A percentile compares a stretch with the other conserved stretches of the same genome.
These are phyloP conservation scores for Nebria brevicollis DNA, from an alignment of 2,888 invertebrate species.

Conservation along the genomic window DNA sequence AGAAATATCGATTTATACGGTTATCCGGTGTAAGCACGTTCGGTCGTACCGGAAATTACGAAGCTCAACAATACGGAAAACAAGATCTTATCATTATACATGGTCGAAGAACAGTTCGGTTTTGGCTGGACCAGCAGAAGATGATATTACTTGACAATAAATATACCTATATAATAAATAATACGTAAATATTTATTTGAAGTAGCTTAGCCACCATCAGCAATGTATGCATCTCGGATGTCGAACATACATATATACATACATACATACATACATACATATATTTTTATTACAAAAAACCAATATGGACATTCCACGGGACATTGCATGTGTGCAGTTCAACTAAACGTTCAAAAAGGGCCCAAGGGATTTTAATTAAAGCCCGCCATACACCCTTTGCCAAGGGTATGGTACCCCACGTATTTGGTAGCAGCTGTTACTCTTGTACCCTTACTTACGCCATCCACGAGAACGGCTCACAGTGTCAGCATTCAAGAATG, in stretches of 20 bases:
- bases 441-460: constrained; percentile 5
- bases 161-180: too few relatives aligned
- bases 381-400: constrained; percentile 50
- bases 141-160: too few relatives aligned
- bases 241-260: too few relatives aligned
- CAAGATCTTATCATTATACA: constrained; percentile 10
- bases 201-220: too few relatives aligned
- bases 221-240: too few relatives aligned
- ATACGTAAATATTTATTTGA: too few relatives aligned
- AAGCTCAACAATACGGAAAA: constrained; percentile 25
- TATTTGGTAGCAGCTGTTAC: constrained; percentile 38
- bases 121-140: background rate
- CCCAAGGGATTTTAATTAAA: constrained; percentile 64
- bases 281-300: background rate
- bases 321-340: constrained; percentile 6
- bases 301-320: constrained; percentile 13
- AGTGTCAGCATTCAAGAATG: constrained; percentile 26
- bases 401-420: constrained; percentile 14
- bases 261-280: too few relatives aligned
- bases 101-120: background rate
- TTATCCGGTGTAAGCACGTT: background rate
- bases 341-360: constrained; percentile 55
- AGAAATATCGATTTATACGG: background rate
- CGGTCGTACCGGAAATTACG: constrained; percentile 29
- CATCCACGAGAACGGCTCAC: background rate